Evolutionary conservation across 2,113 vertebrate genomes (phyloP).

Genomic region (Lota lota): DNA sequence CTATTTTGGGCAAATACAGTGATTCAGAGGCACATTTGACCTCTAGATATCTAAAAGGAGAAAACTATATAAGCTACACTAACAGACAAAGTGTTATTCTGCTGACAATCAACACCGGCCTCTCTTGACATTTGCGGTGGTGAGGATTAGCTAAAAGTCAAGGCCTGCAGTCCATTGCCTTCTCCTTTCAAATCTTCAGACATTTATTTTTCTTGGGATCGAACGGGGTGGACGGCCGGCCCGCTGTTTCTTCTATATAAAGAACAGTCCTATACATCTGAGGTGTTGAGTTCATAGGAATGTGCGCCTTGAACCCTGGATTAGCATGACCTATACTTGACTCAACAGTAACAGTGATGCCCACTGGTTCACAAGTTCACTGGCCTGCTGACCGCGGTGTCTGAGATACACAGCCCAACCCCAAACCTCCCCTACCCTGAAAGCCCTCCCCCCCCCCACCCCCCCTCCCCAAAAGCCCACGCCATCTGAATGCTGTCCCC

Average conservation of each 20-base stretch:
- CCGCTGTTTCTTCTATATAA: slow-evolving; percentile 15
- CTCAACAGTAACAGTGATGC: slow-evolving; percentile 46
- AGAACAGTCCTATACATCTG: slow-evolving; percentile 48
- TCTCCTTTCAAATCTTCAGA: background rate
- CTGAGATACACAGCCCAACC: slow-evolving; percentile 12
- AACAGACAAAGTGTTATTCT: background rate
- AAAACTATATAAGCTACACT: background rate
- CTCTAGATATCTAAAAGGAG: too few relatives aligned
- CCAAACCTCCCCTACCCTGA: slow-evolving; percentile 9
- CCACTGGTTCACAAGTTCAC: slow-evolving; percentile 54
- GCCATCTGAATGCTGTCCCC: background rate
- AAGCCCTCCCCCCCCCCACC: slow-evolving; percentile 6
- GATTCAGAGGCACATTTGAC: background rate
- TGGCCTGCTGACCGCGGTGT: slow-evolving; percentile 40
- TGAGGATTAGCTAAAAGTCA: too few relatives aligned
- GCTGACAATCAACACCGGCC: background rate
- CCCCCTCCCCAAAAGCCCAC: background rate
- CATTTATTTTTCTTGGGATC: slow-evolving; percentile 10
- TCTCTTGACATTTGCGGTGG: background rate
- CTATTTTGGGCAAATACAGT: background rate
- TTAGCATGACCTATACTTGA: slow-evolving; percentile 63
- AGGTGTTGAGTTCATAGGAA: slow-evolving; percentile 45
- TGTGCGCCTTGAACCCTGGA: slow-evolving; percentile 48
- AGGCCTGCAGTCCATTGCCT: background rate
- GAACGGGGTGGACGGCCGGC: background rate